A percentile compares a stretch with the other conserved stretches of the same genome.
Evolutionary conservation across 2,888 invertebrate genomes (phyloP).

Genomic region (Acronicta leporina): DNA sequence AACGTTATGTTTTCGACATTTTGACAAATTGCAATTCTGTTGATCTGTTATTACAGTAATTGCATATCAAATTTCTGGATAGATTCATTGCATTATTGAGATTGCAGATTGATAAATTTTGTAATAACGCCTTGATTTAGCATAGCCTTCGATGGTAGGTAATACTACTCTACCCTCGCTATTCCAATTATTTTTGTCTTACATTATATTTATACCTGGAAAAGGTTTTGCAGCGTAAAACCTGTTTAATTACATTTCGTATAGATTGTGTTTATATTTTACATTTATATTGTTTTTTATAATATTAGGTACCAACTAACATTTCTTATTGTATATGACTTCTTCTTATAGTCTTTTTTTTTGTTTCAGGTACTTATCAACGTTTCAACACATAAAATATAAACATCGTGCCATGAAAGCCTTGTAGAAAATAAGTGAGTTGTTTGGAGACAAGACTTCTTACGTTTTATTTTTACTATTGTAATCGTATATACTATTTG

Average conservation of each 20-base stretch:
- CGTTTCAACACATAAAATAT: not conserved
- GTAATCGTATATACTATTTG: not conserved
- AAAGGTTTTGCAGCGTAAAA: conserved; percentile 4
- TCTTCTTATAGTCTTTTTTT: not conserved
- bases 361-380: conserved; percentile 35
- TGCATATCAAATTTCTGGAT: conserved; percentile 53
- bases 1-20: conserved; percentile 29
- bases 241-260: not conserved
- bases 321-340: not conserved
- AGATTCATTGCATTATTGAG: conserved; percentile 44
- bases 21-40: conserved; percentile 39
- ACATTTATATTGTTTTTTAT: no score
- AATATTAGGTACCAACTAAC: no score
- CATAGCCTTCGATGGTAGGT: conserved; percentile 38
- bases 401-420: not conserved
- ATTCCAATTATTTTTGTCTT: conserved; percentile 22
- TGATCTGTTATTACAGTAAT: conserved; percentile 53
- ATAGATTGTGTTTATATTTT: not conserved
- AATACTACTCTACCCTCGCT: conserved; percentile 40
- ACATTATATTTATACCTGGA: conserved; percentile 13
- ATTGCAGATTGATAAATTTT: conserved; percentile 47
- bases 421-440: not conserved
- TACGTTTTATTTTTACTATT: no score
- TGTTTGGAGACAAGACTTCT: not conserved
- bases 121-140: conserved; percentile 45